Evolutionary conservation across 2,797 vertebrate genomes (phyloP).

Genomic region (Dryobates pubescens): DNA sequence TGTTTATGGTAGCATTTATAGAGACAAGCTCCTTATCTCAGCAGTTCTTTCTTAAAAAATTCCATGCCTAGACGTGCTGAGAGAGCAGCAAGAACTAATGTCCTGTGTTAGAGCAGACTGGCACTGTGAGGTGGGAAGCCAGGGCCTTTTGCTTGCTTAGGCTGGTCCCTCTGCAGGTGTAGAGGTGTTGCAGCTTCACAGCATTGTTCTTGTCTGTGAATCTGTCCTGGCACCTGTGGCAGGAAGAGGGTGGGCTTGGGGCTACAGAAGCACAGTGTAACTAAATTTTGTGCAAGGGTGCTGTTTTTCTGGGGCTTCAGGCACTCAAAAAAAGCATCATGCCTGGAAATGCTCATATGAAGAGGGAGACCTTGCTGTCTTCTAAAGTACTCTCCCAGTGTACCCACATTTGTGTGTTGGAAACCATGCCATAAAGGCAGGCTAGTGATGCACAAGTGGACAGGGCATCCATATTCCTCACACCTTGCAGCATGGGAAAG

Average conservation of each 20-base stretch:
- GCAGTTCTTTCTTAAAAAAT: background rate
- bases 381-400: background rate
- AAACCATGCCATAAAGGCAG: background rate
- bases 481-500: background rate
- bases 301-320: background rate
- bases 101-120: background rate
- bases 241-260: background rate
- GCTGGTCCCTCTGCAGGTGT: background rate
- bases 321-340: background rate
- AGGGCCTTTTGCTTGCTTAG: background rate
- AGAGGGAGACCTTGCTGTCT: background rate
- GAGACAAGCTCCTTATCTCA: rapidly evolving
- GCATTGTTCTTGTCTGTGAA: background rate
- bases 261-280: rapidly evolving
- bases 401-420: background rate
- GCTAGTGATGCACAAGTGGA: background rate
- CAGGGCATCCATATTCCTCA: background rate
- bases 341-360: background rate
- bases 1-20: rapidly evolving
- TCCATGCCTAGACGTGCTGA: background rate
- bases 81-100: background rate
- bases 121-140: rapidly evolving
- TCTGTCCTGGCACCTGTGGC: background rate
- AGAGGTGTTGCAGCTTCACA: rapidly evolving
- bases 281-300: background rate